These are phyloP conservation scores for Channa argus DNA, from an alignment of 2,113 vertebrate genomes.

Conservation along the genomic window DNA sequence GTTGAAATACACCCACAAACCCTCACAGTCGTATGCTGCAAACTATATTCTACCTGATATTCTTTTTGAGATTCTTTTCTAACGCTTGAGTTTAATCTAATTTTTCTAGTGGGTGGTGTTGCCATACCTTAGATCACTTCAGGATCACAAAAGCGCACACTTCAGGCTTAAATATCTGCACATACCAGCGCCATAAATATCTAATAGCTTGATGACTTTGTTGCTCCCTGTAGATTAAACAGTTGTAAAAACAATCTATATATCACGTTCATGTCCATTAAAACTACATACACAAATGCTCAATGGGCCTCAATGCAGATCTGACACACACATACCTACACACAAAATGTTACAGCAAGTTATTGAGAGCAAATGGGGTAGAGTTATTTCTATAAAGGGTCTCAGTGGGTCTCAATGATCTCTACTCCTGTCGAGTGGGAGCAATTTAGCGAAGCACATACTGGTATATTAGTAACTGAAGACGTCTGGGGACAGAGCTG, in stretches of 20 bases:
- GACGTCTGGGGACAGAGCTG: slow-evolving; percentile 77
- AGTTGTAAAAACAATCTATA: slow-evolving; percentile 76
- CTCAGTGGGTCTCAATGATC: slow-evolving; percentile 80
- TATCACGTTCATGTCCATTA: slow-evolving; percentile 77
- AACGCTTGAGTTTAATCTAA: slow-evolving; percentile 58
- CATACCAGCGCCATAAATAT: slow-evolving; percentile 67
- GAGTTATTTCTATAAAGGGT: slow-evolving; percentile 85
- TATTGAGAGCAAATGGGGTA: slow-evolving; percentile 81
- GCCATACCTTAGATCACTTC: slow-evolving; percentile 51
- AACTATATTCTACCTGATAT: slow-evolving; percentile 59
- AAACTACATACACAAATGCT: slow-evolving; percentile 64
- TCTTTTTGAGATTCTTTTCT: slow-evolving; percentile 53
- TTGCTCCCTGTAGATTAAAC: slow-evolving; percentile 75
- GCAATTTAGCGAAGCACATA: slow-evolving; percentile 76
- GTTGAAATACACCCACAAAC: slow-evolving; percentile 77
- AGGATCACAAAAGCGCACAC: slow-evolving; percentile 41
- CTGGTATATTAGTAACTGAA: slow-evolving; percentile 83
- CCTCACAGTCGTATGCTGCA: slow-evolving; percentile 40
- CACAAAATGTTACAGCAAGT: slow-evolving; percentile 61
- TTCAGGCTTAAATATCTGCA: slow-evolving; percentile 55
- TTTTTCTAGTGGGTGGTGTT: slow-evolving; percentile 44
- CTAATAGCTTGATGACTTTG: slow-evolving; percentile 76
- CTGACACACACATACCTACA: slow-evolving; percentile 10
- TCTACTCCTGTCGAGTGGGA: slow-evolving; percentile 78
- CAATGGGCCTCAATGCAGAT: slow-evolving; percentile 62